phyloP scores from a whole-genome alignment of 1,140 invertebrate genomes.

The Drosophila nigrodunni region DNA sequence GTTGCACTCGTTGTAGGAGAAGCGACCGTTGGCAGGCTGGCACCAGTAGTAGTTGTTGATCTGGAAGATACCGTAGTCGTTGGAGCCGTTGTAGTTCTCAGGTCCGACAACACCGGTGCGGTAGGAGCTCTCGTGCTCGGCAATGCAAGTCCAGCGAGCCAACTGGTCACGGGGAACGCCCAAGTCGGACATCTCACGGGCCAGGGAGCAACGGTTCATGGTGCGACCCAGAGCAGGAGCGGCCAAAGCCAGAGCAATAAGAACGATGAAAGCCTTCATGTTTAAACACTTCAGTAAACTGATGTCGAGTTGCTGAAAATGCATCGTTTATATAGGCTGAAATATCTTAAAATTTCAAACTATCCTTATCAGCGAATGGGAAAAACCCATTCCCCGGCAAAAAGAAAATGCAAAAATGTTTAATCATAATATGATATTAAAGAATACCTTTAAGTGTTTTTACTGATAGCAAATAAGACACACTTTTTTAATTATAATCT shows the following conservation, averaged over 20 bases:
- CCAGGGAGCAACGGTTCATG: slow-evolving; percentile 77
- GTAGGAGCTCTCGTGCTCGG: slow-evolving; percentile 66
- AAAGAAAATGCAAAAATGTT: too few relatives aligned
- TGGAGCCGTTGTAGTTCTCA: slow-evolving; percentile 65
- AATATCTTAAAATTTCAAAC: slow-evolving; percentile 20
- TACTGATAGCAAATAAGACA: neutral
- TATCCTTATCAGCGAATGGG: too few relatives aligned
- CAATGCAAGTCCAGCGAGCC: slow-evolving; percentile 62
- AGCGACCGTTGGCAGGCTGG: slow-evolving; percentile 55
- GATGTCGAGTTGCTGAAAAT: slow-evolving; percentile 24
- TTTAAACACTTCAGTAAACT: slow-evolving; percentile 43
- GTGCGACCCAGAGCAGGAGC: slow-evolving; percentile 66
- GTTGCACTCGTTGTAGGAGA: slow-evolving; percentile 67
- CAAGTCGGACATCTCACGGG: slow-evolving; percentile 67
- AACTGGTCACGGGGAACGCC: slow-evolving; percentile 67
- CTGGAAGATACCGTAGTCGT: slow-evolving; percentile 78
- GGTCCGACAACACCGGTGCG: slow-evolving; percentile 58
- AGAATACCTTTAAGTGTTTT: too few relatives aligned
- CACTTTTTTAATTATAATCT: neutral
- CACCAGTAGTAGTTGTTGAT: slow-evolving; percentile 80
- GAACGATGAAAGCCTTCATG: slow-evolving; percentile 68
- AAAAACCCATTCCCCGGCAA: too few relatives aligned
- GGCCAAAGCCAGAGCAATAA: slow-evolving; percentile 61
- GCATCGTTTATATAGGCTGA: slow-evolving; percentile 48
- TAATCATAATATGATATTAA: too few relatives aligned